Percentiles rank a stretch among this genome's conserved stretches.
Evolutionary conservation across 1,140 invertebrate species (phyloP).

Genomic region (Papilio polytes): DNA sequence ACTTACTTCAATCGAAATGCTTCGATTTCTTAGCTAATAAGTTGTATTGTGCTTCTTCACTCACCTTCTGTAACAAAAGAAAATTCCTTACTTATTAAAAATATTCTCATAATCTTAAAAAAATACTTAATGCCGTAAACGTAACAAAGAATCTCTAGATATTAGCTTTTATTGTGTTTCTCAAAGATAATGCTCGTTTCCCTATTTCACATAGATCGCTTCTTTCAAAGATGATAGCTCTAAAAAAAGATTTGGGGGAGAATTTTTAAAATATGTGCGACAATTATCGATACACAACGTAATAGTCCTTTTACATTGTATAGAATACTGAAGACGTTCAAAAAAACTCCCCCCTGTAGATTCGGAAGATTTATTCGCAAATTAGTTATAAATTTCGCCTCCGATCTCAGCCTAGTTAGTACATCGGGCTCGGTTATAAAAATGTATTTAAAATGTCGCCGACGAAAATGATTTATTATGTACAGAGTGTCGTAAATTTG

Average conservation of each 20-base stretch:
- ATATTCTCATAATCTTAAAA: constrained; percentile 56
- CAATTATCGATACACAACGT: constrained; percentile 81
- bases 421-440: constrained; percentile 78
- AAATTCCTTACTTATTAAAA: constrained; percentile 58
- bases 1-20: constrained; percentile 26
- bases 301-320: constrained; percentile 77
- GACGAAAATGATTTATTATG: constrained; percentile 79
- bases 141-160: constrained; percentile 40
- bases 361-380: constrained; percentile 80
- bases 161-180: constrained; percentile 42
- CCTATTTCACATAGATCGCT: constrained; percentile 56
- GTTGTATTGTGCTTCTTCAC: constrained; percentile 52
- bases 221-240: constrained; percentile 47
- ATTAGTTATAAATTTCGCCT: constrained; percentile 81
- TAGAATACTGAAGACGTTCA: constrained; percentile 55
- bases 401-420: constrained; percentile 50
- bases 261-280: constrained; percentile 82
- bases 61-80: constrained; percentile 81
- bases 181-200: constrained; percentile 48
- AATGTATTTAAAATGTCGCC: constrained; percentile 83
- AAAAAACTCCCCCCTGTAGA: constrained; percentile 66
- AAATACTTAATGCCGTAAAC: constrained; percentile 41
- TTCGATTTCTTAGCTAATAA: constrained; percentile 47
- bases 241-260: constrained; percentile 57
- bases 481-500: constrained; percentile 79